A percentile compares a stretch with the other conserved stretches of the same genome.
phyloP scores from a whole-genome alignment of 2,797 vertebrate genomes.

The Tinamus major region DNA sequence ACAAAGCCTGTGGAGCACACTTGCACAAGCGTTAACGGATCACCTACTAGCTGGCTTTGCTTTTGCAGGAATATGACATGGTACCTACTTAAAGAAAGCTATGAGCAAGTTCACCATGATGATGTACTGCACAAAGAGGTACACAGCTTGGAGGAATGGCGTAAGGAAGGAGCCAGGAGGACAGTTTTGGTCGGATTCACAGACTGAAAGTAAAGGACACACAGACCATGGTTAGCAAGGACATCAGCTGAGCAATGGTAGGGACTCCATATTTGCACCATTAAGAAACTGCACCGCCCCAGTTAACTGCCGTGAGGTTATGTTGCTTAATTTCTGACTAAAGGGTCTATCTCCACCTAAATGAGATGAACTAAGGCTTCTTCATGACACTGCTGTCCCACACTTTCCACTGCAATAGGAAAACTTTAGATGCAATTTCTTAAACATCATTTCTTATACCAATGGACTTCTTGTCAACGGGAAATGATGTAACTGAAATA shows the following conservation, averaged over 20 bases:
- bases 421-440: background rate
- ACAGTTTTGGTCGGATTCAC: conserved; percentile 80
- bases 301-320: background rate
- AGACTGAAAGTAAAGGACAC: conserved; percentile 81
- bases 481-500: background rate
- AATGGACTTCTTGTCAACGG: background rate
- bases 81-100: conserved; percentile 95
- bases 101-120: conserved; percentile 99
- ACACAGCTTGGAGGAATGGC: conserved; percentile 93
- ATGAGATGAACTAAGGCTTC: background rate
- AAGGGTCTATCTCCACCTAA: background rate
- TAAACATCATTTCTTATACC: background rate
- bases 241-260: background rate
- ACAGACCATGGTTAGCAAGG: background rate
- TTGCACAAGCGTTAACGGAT: background rate
- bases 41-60: background rate
- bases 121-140: conserved; percentile 97
- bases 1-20: background rate
- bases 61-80: background rate
- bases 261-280: background rate
- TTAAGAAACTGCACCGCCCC: background rate
- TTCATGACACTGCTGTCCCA: background rate
- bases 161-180: conserved; percentile 91
- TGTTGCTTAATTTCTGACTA: background rate
- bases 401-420: background rate